Evolutionary conservation across 64 coral and sea anemone genomes (phyloP), one percentile per base, ranked within the genome.

Genomic region (Porites lutea): DNA sequence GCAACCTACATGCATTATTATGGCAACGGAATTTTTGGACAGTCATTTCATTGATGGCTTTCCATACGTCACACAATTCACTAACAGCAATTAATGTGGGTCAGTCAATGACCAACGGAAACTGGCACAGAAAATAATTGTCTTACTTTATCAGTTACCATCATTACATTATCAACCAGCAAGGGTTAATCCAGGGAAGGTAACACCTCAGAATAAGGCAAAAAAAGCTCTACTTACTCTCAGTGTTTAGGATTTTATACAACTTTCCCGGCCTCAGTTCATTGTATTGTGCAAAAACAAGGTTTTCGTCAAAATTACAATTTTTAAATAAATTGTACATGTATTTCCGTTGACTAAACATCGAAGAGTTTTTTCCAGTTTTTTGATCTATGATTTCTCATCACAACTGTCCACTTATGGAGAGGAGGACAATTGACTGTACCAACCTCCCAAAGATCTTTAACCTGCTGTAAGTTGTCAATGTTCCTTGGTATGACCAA

Each of bases 271-370:
- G 45, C 37, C 71, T 74, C 27, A 74, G 71, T 74, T 74, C 44
- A 74, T 74, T 74, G 14, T 74, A 74, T 48, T 48, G 71, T 47
- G 71, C 15, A 74, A 74, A 74, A 47, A 74, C 71, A 47, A 74
- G 27, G 71, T 74, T 74, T 74, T 74, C 71, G 27, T 48, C 59
- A 64, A 83, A 83, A 64, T 83, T 64, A 59, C 45, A 45, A 44
- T 83, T 64, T 65, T 83, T 83, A 65, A 83, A 83, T 13, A 83
- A 62, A 13, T 83, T 83, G 59, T 83, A 83, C 12, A 83, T 64
- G 15, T 44, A 83, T 46, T 83, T 83, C 4, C 59, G n/a, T 65
- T 83, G 80, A 64, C 80, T 83, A 46, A 59, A 65, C 55, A 65
- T 65, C 5, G 79, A 83, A 16, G 23, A 48, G 44, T 65, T 58